Evolutionary conservation across 2,888 invertebrate genomes (phyloP), one percentile per base, ranked within the genome.

Genomic region (Melinopterus prodromus): DNA sequence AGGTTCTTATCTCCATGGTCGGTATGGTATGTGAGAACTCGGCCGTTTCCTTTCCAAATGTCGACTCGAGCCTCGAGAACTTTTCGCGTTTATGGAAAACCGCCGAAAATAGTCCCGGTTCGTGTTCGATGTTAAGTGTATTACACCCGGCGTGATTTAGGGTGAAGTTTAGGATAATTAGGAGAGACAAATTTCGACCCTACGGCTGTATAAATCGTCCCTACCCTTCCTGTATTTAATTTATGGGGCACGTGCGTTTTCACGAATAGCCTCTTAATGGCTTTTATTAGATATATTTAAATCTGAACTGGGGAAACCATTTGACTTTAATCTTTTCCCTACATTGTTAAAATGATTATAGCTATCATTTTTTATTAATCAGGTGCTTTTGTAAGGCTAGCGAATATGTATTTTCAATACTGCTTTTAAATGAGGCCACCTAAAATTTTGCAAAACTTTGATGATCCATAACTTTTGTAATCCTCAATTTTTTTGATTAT

Each of bases 131-230:
- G 74, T 74, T 74, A 74, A 35, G 36, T n/a, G 35, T 35, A 74
- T 74, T 74, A 74, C 37, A 74, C 74, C 71, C 71, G 35, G 35
- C n/a, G 74, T 74, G 74, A 74, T 74, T 74, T 74, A 74, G n/a
- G 35, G 15, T 35, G 35, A 26, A 35, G 53, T 16, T 37, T 74
- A 74, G 74, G 74, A 36, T 74, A 74, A 74, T 74, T 74, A 74
- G 74, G 37, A 36, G 6, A 74, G 74, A 74, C 74, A 74, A 74
- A 74, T 74, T 74, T 74, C 74, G 74, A 74, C 74, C 74, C 36
- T 74, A 74, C 37, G 74, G 16, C 36, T 37, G 15, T 74, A 74
- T 74, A 74, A 74, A 74, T 74, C 74, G 36, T 74, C 71, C n/a
- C 36, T 36, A 74, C 74, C 74, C 74, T 74, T 74, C 74, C 37